Evolutionary conservation across 2,113 vertebrate species (phyloP).

Genomic region (Vicugna pacos): DNA sequence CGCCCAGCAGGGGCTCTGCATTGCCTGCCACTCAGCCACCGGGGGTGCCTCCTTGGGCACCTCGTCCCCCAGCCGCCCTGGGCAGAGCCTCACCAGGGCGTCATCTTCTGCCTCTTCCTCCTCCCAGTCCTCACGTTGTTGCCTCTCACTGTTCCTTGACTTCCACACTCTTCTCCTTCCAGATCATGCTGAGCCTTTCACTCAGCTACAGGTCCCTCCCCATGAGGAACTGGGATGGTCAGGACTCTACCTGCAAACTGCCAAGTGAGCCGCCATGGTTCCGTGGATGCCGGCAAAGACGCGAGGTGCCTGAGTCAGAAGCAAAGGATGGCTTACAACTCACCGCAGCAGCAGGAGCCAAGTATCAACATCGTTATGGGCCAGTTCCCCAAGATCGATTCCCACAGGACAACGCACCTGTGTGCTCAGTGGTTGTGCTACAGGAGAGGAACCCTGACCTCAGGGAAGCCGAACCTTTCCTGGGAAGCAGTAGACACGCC

Average conservation of each 20-base stretch:
- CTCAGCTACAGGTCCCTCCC: neutral
- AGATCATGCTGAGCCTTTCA: rapidly evolving
- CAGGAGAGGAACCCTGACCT: neutral
- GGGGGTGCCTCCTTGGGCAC: too few relatives aligned
- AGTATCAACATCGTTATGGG: rapidly evolving
- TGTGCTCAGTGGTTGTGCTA: rapidly evolving
- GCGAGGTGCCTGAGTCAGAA: neutral
- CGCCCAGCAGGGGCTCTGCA: neutral
- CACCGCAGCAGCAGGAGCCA: rapidly evolving
- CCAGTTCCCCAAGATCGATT: neutral
- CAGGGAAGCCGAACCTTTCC: neutral
- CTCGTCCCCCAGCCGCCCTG: neutral
- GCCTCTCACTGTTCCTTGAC: neutral
- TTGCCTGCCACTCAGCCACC: neutral
- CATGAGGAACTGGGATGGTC: neutral
- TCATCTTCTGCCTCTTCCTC: too few relatives aligned
- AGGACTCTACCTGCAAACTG: neutral
- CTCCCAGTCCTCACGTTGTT: too few relatives aligned
- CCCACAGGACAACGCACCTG: neutral
- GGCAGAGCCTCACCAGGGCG: neutral
- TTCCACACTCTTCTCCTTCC: neutral
- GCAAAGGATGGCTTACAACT: neutral
- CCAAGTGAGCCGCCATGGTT: neutral
- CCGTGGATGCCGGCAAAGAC: neutral
- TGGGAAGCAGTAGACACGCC: neutral